A percentile compares a stretch with the other conserved stretches of the same genome.
These are phyloP conservation scores for Ivindomyrus marchei DNA, from an alignment of 2,113 vertebrate species.

Conservation along the genomic window DNA sequence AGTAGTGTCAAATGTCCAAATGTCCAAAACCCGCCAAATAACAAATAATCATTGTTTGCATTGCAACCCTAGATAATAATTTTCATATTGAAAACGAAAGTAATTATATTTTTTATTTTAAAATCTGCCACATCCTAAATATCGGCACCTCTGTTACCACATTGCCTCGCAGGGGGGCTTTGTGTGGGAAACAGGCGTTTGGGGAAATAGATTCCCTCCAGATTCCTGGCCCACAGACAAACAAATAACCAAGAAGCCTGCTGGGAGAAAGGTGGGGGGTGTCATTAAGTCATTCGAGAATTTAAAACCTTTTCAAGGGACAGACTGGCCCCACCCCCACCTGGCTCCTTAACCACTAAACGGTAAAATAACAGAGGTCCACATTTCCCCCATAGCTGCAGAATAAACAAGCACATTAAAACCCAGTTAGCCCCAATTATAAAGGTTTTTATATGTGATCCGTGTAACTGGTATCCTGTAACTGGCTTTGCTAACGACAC, in stretches of 20 bases:
- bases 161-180: background rate
- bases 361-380: conserved; percentile 49
- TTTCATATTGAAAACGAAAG: background rate
- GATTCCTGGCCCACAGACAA: conserved; percentile 50
- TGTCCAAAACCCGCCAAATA: background rate
- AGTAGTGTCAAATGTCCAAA: background rate
- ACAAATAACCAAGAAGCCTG: conserved; percentile 49
- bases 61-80: background rate
- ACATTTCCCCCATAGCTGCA: conserved; percentile 44
- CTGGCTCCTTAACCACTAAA: conserved; percentile 26
- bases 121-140: background rate
- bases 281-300: conserved; percentile 66
- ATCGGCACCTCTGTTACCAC: background rate
- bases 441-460: conserved; percentile 4
- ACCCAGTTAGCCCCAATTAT: conserved; percentile 1
- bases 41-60: background rate
- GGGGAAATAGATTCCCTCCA: conserved; percentile 33
- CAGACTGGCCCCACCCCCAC: conserved; percentile 29
- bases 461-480: conserved; percentile 5
- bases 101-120: conserved; percentile 1
- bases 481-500: background rate
- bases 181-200: conserved; percentile 16
- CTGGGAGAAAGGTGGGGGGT: conserved; percentile 24
- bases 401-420: conserved; percentile 12
- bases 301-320: conserved; percentile 47